Percentiles rank a stretch among this genome's conserved stretches.
phyloP scores from a whole-genome alignment of 2,113 vertebrate species.

The Lasiurus borealis region DNA sequence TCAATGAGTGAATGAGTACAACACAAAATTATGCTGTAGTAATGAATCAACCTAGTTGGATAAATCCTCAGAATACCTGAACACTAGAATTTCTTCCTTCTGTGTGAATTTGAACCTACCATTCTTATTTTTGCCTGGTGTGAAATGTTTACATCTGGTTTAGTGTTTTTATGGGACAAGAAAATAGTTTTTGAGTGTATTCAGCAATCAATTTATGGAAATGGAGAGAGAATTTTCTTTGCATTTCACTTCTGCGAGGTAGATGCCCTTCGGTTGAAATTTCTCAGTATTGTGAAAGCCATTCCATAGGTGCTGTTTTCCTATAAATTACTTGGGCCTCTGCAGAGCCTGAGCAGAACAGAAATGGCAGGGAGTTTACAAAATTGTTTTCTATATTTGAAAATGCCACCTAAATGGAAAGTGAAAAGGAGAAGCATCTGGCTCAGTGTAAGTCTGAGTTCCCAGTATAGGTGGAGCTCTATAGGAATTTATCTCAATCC shows the following conservation, averaged over 20 bases:
- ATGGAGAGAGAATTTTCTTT: constrained; percentile 68
- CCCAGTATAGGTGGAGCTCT: neutral
- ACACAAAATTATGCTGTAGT: neutral
- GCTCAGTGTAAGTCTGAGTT: neutral
- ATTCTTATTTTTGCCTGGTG: neutral
- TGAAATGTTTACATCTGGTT: constrained; percentile 45
- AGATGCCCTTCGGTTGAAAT: constrained; percentile 80
- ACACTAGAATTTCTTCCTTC: neutral
- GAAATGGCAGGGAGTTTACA: constrained; percentile 75
- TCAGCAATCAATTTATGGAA: constrained; percentile 69
- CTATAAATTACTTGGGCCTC: constrained; percentile 81
- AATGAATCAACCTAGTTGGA: neutral
- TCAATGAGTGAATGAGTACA: neutral
- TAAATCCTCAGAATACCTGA: constrained; percentile 26
- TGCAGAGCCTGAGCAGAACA: constrained; percentile 77
- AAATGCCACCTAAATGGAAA: constrained; percentile 81
- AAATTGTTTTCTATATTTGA: constrained; percentile 83
- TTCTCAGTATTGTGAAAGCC: constrained; percentile 75
- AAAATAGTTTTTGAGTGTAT: constrained; percentile 64
- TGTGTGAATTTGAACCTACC: neutral
- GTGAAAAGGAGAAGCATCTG: constrained; percentile 65
- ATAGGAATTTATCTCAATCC: constrained; percentile 44
- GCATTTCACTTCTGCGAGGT: constrained; percentile 75
- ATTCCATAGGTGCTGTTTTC: constrained; percentile 80
- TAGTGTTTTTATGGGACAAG: constrained; percentile 55